A percentile compares a stretch with the other conserved stretches of the same genome.
Evolutionary conservation across 1,140 invertebrate species (phyloP).

Genomic region (Probaryconus sp.): DNA sequence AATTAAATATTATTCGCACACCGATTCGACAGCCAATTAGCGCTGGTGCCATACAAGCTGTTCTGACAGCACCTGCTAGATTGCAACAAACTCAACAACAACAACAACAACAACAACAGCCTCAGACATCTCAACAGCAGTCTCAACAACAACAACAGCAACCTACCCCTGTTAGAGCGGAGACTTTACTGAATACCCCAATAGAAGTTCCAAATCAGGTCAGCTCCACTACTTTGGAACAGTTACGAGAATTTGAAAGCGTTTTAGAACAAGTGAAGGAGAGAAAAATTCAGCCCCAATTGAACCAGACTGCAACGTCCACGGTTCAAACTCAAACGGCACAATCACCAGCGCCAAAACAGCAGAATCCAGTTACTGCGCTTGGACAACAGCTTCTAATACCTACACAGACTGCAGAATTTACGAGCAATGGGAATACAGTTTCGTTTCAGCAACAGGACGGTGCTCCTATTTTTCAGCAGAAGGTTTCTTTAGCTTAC

Average conservation of each 20-base stretch:
- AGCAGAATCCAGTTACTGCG: constrained; percentile 63
- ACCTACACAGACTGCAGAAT: constrained; percentile 69
- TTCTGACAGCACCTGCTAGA: constrained; percentile 66
- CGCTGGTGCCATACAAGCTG: constrained; percentile 68
- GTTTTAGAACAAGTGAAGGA: constrained; percentile 89
- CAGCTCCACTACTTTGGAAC: constrained; percentile 84
- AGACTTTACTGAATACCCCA: constrained; percentile 73
- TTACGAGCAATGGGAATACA: constrained; percentile 67
- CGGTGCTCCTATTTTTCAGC: constrained; percentile 64
- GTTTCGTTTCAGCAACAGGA: constrained; percentile 71
- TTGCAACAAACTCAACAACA: constrained; percentile 67
- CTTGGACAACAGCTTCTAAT: constrained; percentile 73
- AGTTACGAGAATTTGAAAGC: constrained; percentile 88
- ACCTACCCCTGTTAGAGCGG: constrained; percentile 56
- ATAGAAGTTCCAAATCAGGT: constrained; percentile 77
- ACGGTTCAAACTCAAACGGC: constrained; percentile 74
- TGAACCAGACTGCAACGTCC: constrained; percentile 66
- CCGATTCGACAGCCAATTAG: constrained; percentile 41
- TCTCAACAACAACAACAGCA: constrained; percentile 49
- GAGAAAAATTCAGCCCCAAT: constrained; percentile 80
- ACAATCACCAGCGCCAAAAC: constrained; percentile 62
- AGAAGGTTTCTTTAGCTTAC: constrained; percentile 76
- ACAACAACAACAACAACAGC: constrained; percentile 56
- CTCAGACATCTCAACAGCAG: constrained; percentile 45
- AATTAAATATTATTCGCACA: constrained; percentile 71